These are phyloP conservation scores for Trichopoda pennipes DNA, from an alignment of 2,888 invertebrate genomes.

Conservation along the genomic window DNA sequence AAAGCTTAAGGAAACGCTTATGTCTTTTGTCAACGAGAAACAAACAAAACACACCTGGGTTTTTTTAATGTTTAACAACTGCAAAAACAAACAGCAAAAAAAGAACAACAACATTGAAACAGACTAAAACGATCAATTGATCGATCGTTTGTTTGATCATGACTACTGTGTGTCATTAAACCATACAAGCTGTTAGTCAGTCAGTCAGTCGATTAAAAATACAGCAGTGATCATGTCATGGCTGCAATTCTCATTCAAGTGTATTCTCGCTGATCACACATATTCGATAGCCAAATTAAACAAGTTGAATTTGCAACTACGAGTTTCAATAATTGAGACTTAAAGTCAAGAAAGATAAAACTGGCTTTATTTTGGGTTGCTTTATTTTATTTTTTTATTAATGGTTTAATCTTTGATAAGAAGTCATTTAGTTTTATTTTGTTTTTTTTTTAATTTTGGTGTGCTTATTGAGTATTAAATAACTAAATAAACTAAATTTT, in stretches of 20 bases:
- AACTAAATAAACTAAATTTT: conserved; percentile 20
- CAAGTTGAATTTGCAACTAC: conserved; percentile 23
- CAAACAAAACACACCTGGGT: conserved; percentile 42
- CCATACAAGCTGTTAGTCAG: conserved; percentile 5
- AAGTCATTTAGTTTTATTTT: conserved; percentile 8
- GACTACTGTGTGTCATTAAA: conserved; percentile 51
- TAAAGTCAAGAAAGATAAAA: conserved; percentile 30
- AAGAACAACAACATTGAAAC: background rate
- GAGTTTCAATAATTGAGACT: conserved; percentile 36
- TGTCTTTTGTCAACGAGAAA: background rate
- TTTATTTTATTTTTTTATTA: conserved; percentile 48
- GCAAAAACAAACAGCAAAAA: background rate
- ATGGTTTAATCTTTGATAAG: conserved; percentile 55
- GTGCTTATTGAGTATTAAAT: conserved; percentile 2
- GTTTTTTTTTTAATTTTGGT: background rate
- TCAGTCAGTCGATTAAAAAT: conserved; percentile 4
- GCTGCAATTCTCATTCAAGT: conserved; percentile 52
- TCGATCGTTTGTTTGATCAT: conserved; percentile 38
- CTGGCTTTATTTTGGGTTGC: conserved; percentile 36
- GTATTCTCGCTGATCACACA: conserved; percentile 46
- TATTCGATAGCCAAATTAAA: conserved; percentile 52
- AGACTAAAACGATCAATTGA: conserved; percentile 41
- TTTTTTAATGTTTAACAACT: background rate
- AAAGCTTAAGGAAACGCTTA: conserved; percentile 6
- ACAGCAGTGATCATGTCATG: conserved; percentile 59